Percentiles rank a stretch among this genome's conserved stretches.
Evolutionary conservation across 1,140 invertebrate genomes (phyloP).

Genomic region (Pantala flavescens): DNA sequence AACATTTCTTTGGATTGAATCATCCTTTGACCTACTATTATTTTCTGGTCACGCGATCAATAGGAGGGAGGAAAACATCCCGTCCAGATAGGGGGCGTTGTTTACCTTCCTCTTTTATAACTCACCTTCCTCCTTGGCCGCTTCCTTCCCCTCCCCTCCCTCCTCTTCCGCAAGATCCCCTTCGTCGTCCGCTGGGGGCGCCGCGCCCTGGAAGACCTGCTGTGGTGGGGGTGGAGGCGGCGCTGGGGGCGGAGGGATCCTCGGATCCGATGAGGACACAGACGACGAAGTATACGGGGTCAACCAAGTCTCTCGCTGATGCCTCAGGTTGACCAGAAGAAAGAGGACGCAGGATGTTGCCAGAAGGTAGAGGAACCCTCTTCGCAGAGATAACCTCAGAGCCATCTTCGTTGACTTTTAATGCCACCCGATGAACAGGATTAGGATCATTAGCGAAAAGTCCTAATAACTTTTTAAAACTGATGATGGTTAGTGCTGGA

Average conservation of each 20-base stretch:
- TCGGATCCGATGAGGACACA: conserved; percentile 19
- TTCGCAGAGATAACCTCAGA: conserved; percentile 38
- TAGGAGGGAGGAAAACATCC: conserved; percentile 21
- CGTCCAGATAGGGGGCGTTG: conserved; percentile 18
- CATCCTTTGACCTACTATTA: not conserved
- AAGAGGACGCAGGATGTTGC: conserved; percentile 36
- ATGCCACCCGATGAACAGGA: not conserved
- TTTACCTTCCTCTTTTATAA: not conserved
- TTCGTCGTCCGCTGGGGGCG: not conserved
- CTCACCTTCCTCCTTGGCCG: not conserved
- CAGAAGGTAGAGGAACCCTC: conserved; percentile 39
- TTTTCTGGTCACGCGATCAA: conserved; percentile 5
- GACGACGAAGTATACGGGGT: conserved; percentile 27
- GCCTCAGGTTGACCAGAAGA: conserved; percentile 35
- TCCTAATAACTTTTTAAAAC: no score
- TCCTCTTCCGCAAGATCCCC: not conserved
- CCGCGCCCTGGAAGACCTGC: not conserved
- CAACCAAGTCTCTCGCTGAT: conserved; percentile 33
- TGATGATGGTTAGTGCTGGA: no score
- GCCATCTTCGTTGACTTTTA: not conserved
- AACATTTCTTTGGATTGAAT: not conserved
- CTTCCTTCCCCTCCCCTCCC: conserved; percentile 12
- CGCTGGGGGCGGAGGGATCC: conserved; percentile 15
- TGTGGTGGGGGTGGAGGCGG: conserved; percentile 12
- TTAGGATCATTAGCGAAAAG: no score